Percentiles rank a stretch among this genome's conserved stretches.
These are phyloP conservation scores for Anguilla pacifica DNA, from an alignment of 2,797 vertebrate species.

Conservation along the genomic window DNA sequence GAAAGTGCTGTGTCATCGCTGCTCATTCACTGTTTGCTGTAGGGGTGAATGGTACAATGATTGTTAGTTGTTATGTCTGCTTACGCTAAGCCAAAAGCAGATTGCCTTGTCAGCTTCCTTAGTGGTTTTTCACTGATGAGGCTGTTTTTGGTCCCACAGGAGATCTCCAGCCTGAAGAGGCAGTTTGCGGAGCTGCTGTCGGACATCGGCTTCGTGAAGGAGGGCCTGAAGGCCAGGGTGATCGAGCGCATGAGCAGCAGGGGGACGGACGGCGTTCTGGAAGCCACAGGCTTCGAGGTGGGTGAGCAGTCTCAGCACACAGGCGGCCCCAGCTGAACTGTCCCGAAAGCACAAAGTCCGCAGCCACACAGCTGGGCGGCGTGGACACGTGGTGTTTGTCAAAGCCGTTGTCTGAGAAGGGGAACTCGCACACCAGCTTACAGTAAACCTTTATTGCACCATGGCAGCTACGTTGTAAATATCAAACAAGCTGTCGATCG, in stretches of 20 bases:
- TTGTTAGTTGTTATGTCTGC: background rate
- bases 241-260: slow-evolving; percentile 86
- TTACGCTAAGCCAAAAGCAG: background rate
- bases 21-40: background rate
- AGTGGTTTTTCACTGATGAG: background rate
- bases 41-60: background rate
- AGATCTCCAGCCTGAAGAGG: slow-evolving; percentile 93
- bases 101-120: background rate
- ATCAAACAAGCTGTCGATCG: too few species aligned
- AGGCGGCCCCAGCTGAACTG: too few species aligned
- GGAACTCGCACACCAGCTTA: too few species aligned
- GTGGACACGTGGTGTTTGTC: background rate
- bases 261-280: slow-evolving; percentile 84
- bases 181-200: slow-evolving; percentile 96
- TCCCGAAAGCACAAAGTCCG: too few species aligned
- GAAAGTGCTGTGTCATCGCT: background rate
- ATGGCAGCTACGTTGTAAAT: too few species aligned
- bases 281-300: slow-evolving; percentile 92
- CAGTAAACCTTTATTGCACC: background rate
- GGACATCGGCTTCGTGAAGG: slow-evolving; percentile 95
- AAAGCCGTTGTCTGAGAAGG: background rate
- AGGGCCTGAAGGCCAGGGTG: slow-evolving; percentile 85
- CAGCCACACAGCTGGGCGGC: too few species aligned
- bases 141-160: slow-evolving; percentile 66
- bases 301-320: background rate